These are phyloP conservation scores for Ormyrus pomaceus DNA, from an alignment of 2,888 invertebrate genomes.

Conservation along the genomic window DNA sequence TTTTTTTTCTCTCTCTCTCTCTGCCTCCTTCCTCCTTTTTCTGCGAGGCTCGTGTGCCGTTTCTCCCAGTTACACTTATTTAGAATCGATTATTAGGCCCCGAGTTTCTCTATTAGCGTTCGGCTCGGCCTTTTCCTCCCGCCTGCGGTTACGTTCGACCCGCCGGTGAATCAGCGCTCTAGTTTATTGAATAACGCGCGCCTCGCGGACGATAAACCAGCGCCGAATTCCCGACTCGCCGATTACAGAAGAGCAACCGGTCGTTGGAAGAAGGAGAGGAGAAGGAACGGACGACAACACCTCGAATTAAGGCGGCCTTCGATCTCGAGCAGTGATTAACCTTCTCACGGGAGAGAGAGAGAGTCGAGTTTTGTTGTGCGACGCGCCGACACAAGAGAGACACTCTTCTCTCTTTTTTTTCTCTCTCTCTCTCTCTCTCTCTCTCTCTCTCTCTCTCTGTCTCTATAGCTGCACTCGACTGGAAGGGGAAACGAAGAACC, in stretches of 20 bases:
- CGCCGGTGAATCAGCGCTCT: no score
- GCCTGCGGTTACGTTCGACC: not conserved
- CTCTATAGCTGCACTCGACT: not conserved
- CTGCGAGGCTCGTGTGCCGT: constrained; percentile 17
- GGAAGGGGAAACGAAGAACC: not conserved
- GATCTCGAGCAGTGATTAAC: constrained; percentile 33
- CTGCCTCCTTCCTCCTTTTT: not conserved
- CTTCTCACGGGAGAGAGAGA: constrained; percentile 21
- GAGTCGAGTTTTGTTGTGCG: not conserved
- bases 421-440: no score
- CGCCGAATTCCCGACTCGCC: no score
- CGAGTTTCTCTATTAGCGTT: constrained; percentile 10
- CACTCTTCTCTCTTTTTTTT: not conserved
- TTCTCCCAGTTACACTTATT: constrained; percentile 29
- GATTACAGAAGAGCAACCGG: not conserved
- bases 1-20: not conserved
- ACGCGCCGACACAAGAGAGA: not conserved
- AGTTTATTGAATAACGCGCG: not conserved
- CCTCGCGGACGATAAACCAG: not conserved
- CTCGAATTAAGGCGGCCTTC: constrained; percentile 7
- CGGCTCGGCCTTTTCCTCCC: constrained; percentile 1
- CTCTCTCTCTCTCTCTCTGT: no score
- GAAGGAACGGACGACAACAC: not conserved
- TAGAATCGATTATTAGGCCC: constrained; percentile 33
- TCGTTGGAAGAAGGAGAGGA: not conserved